A percentile compares a stretch with the other conserved stretches of the same genome.
Evolutionary conservation across 1,140 invertebrate genomes (phyloP).

Genomic region (Galleria mellonella): DNA sequence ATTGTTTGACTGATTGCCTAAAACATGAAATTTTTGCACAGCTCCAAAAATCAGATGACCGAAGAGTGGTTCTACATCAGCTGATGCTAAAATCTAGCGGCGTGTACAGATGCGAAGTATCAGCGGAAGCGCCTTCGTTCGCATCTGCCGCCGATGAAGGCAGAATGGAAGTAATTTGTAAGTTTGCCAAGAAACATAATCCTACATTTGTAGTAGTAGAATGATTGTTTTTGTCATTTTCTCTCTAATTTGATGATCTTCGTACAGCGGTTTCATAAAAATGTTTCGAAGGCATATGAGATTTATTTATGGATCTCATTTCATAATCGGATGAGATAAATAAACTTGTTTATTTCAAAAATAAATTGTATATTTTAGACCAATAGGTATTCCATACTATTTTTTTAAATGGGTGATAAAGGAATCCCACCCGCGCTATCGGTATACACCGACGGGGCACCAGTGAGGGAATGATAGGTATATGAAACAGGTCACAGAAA

Average conservation of each 20-base stretch:
- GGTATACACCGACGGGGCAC: too few relatives aligned
- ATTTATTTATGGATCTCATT: too few relatives aligned
- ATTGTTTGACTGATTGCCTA: neutral
- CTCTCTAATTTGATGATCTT: neutral
- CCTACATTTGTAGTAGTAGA: too few relatives aligned
- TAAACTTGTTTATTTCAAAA: too few relatives aligned
- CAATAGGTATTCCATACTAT: too few relatives aligned
- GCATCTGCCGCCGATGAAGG: constrained; percentile 76
- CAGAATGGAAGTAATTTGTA: constrained; percentile 81
- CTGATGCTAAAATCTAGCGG: constrained; percentile 79
- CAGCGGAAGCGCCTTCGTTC: constrained; percentile 81
- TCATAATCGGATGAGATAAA: too few relatives aligned
- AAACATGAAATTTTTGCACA: constrained; percentile 30
- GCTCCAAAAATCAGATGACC: constrained; percentile 72
- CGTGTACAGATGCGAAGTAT: constrained; percentile 82
- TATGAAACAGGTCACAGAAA: too few relatives aligned
- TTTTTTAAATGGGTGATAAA: too few relatives aligned
- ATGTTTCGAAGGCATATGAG: neutral
- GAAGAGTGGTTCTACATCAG: constrained; percentile 75
- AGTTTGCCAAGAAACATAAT: constrained; percentile 36
- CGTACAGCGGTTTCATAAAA: neutral
- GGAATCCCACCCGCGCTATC: too few relatives aligned
- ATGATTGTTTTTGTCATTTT: neutral
- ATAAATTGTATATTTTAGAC: too few relatives aligned
- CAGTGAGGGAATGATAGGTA: too few relatives aligned